phyloP scores from a whole-genome alignment of 2,888 invertebrate species.

The Platycnemis pennipes region DNA sequence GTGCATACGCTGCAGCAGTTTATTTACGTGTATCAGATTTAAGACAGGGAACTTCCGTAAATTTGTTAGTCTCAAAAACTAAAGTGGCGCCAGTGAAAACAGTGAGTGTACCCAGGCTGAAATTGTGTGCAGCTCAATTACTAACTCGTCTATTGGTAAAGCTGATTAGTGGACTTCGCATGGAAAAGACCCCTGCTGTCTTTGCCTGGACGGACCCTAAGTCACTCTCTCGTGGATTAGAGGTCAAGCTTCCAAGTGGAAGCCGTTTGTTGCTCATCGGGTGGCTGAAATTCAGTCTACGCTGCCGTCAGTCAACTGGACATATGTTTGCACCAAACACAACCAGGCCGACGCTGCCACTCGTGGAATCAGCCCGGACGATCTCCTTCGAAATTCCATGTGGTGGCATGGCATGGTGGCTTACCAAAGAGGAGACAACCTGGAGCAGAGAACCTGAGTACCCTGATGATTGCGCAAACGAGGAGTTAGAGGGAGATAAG shows the following conservation, averaged over 20 bases:
- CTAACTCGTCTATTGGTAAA: background rate
- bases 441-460: no score
- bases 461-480: no score
- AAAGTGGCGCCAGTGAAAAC: background rate
- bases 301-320: background rate
- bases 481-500: no score
- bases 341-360: background rate
- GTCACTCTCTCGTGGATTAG: background rate
- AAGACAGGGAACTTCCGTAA: background rate
- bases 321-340: background rate
- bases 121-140: background rate
- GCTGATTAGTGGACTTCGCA: background rate
- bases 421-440: no score
- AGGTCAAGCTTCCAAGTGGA: background rate
- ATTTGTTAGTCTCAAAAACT: background rate
- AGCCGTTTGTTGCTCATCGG: background rate
- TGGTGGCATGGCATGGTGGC: no score
- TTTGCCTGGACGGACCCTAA: background rate
- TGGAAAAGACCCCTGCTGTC: background rate
- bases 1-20: background rate
- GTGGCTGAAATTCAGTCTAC: background rate
- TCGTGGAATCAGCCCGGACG: background rate
- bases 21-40: background rate
- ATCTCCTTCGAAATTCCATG: no score
- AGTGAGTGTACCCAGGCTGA: background rate